Evolutionary conservation across 1,140 invertebrate species (phyloP), one percentile per base, ranked within the genome.

Genomic region (Lycorma delicatula): DNA sequence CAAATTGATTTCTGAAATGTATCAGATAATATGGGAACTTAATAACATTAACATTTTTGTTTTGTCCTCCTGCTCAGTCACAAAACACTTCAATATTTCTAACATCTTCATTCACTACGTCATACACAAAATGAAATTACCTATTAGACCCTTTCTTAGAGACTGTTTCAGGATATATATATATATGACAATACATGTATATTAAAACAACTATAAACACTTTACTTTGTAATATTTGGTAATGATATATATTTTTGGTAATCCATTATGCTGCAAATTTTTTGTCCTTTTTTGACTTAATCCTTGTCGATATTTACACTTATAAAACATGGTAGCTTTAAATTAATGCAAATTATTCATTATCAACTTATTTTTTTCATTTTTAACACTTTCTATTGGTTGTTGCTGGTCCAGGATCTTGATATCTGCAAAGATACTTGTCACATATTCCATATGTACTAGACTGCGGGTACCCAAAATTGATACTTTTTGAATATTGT

Each of bases 131-230:
- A 22, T 61, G 29, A 48, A 28, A 27, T 26, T 59, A 60, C 5
- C 59, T 28, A n/a, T n/a, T n/a, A n/a, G n/a, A n/a, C n/a, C n/a
- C n/a, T 51, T 60, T 60, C 2, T 20, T 34, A 18, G 23, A 59
- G 38, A 58, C 47, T 6, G 36, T 62, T 58, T 68, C 60, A 18
- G 47, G 47, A 44, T 67, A 68, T 5, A 31, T 28, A 46, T 64
- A 66, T 50, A 67, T 67, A 47, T 26, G 61, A 61, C 16, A 64
- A 34, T 25, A 56, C 31, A 48, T 68, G 65, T 18, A 67, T 61
- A 54, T 64, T 68, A 49, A 68, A 68, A 31, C 27, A 7, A 56
- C n/a, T n/a, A n/a, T n/a, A n/a, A 58, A 65, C 18, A 63, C n/a
- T n/a, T n/a, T n/a, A 13, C 62, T 61, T 11, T 64, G 52, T 58